These are phyloP conservation scores for Pammene fasciana DNA, from an alignment of 2,888 invertebrate genomes.

Conservation along the genomic window DNA sequence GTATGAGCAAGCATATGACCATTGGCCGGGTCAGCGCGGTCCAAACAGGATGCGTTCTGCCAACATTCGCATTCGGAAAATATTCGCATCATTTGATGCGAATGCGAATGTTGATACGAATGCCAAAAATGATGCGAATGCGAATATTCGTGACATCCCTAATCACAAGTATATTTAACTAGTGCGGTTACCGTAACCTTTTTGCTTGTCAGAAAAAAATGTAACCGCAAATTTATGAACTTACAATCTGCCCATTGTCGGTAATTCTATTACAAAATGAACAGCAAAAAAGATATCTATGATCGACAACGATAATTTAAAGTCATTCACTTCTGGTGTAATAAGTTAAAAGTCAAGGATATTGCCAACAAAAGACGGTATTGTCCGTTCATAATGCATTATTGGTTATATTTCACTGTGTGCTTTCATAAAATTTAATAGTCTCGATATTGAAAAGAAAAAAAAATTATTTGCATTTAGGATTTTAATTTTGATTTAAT, in stretches of 20 bases:
- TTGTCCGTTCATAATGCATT: slow-evolving; percentile 20
- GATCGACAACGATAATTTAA: slow-evolving; percentile 46
- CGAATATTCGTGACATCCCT: no score
- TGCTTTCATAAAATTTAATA: background rate
- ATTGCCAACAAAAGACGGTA: slow-evolving; percentile 2
- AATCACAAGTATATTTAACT: slow-evolving; percentile 17
- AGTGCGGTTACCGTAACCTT: slow-evolving; percentile 25
- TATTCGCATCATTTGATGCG: no score
- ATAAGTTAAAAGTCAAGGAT: slow-evolving; percentile 51
- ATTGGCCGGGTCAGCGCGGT: no score
- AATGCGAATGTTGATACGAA: no score
- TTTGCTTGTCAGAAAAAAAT: slow-evolving; percentile 14
- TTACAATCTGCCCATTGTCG: slow-evolving; percentile 52
- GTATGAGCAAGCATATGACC: no score
- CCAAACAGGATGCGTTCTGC: no score
- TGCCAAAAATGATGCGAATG: no score
- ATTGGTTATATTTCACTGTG: background rate
- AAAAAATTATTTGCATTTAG: no score
- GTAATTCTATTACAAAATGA: slow-evolving; percentile 53
- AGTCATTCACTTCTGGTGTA: slow-evolving; percentile 55
- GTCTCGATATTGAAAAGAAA: background rate
- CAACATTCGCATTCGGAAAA: no score
- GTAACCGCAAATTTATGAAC: slow-evolving; percentile 29
- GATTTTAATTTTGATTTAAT: no score
- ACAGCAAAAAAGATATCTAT: slow-evolving; percentile 50